Evolutionary conservation across 2,113 vertebrate genomes (phyloP).

Genomic region (Azemiops feae): DNA sequence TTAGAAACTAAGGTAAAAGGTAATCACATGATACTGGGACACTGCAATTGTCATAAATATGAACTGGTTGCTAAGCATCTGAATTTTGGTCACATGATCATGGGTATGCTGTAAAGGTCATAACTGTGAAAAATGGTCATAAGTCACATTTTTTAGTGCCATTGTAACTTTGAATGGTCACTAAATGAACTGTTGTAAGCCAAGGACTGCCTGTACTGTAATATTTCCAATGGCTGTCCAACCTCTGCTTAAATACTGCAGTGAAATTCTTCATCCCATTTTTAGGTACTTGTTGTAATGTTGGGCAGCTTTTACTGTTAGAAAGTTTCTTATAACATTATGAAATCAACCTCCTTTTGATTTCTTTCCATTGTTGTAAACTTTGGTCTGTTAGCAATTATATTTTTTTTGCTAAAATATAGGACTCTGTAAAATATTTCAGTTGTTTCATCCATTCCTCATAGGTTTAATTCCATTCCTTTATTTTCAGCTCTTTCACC

Average conservation of each 20-base stretch:
- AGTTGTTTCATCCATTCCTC: neutral
- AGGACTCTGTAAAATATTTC: neutral
- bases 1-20: no score
- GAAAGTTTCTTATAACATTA: neutral
- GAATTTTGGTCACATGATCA: no score
- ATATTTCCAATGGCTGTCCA: neutral
- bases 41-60: no score
- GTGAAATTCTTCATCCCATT: neutral
- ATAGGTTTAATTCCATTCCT: neutral
- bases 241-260: neutral
- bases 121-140: no score
- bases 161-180: no score
- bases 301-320: neutral
- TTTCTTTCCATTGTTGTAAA: neutral
- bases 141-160: no score
- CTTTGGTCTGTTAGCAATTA: neutral
- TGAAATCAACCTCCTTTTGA: neutral
- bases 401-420: neutral
- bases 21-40: no score
- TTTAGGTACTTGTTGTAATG: neutral
- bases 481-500: neutral
- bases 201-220: neutral
- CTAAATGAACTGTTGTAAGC: no score
- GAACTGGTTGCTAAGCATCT: no score
- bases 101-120: no score